A percentile compares a stretch with the other conserved stretches of the same genome.
phyloP scores from a whole-genome alignment of 2,113 vertebrate genomes.

The Pelusios castaneus region DNA sequence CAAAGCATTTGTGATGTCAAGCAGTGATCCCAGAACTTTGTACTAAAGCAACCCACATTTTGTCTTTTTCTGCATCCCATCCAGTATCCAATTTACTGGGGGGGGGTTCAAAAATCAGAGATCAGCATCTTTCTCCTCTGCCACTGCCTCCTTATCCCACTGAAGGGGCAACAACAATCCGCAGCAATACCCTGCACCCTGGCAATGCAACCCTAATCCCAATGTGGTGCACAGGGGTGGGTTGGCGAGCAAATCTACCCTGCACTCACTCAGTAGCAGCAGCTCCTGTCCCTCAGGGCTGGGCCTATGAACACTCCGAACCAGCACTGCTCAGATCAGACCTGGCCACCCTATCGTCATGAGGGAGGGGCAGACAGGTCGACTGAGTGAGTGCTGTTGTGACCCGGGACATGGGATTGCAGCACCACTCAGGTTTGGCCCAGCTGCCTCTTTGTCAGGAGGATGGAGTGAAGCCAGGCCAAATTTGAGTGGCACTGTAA shows the following conservation, averaged over 20 bases:
- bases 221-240: neutral
- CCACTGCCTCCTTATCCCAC: neutral
- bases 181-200: neutral
- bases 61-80: neutral
- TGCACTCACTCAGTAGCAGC: neutral
- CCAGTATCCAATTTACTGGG: neutral
- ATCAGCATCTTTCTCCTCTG: neutral
- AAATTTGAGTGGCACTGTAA: no score
- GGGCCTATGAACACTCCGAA: neutral
- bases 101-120: neutral
- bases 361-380: no score
- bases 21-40: neutral
- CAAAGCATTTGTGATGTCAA: neutral
- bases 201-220: neutral
- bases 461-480: no score
- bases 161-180: neutral
- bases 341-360: no score
- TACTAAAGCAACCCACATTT: neutral
- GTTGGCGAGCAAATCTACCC: neutral
- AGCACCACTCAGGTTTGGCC: no score
- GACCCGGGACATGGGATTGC: no score
- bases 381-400: no score
- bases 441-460: no score
- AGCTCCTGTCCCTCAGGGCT: neutral
- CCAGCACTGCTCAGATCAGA: neutral